A percentile compares a stretch with the other conserved stretches of the same genome.
These are phyloP conservation scores for Jacana jacana DNA, from an alignment of 2,113 vertebrate genomes.

Conservation along the genomic window DNA sequence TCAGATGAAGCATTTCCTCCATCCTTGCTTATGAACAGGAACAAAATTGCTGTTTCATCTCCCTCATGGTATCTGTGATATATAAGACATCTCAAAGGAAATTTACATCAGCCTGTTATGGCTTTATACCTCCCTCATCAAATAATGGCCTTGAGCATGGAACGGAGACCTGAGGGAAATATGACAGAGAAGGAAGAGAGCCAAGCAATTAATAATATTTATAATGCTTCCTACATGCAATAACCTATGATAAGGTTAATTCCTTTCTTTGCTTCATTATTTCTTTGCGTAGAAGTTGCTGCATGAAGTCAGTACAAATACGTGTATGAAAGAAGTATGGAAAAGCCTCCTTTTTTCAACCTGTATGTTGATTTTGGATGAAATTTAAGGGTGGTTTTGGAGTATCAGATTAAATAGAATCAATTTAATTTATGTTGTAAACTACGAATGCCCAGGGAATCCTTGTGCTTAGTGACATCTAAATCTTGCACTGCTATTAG, in stretches of 20 bases:
- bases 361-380: neutral
- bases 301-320: neutral
- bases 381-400: neutral
- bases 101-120: slow-evolving; percentile 65
- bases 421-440: neutral
- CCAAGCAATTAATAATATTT: slow-evolving; percentile 68
- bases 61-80: slow-evolving; percentile 22
- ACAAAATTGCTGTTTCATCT: slow-evolving; percentile 59
- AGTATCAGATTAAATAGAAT: neutral
- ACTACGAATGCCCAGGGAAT: neutral
- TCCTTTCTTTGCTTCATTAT: neutral
- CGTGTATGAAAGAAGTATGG: neutral
- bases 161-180: slow-evolving; percentile 64
- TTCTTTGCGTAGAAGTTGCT: neutral
- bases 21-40: neutral
- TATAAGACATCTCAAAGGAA: slow-evolving; percentile 62
- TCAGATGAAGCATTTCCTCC: neutral
- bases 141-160: slow-evolving; percentile 55
- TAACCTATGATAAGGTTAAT: slow-evolving; percentile 38
- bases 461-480: neutral
- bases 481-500: neutral
- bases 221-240: slow-evolving; percentile 41
- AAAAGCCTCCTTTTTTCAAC: neutral
- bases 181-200: slow-evolving; percentile 51
- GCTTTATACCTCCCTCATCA: slow-evolving; percentile 56